Conservation (phyloP, 2,113 vertebrate species). For the Rhinolophus ferrumequinum region DNA sequence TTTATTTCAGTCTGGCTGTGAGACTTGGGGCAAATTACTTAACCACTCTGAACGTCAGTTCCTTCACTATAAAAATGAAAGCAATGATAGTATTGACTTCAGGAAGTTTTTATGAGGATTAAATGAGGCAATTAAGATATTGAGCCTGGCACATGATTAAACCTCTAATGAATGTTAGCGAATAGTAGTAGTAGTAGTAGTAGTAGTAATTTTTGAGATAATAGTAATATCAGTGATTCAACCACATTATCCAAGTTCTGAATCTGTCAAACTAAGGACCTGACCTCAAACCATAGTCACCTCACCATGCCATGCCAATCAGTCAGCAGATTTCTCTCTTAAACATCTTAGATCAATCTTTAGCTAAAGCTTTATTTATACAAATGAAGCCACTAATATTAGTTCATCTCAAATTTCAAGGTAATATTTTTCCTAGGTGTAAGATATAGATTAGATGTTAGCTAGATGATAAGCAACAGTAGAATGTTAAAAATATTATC, state of each 20-base stretch:
- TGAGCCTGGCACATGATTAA: neutral
- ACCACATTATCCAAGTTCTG: neutral
- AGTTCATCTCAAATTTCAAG: slow-evolving; percentile 12
- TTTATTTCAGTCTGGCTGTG: neutral
- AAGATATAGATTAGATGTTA: neutral
- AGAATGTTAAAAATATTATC: slow-evolving; percentile 5
- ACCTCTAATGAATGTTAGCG: neutral
- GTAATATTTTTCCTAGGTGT: neutral
- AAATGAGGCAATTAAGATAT: neutral
- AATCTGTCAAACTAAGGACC: neutral
- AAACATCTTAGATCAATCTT: neutral
- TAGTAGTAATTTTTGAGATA: neutral
- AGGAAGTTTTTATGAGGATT: neutral
- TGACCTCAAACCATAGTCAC: neutral
- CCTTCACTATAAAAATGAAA: slow-evolving; percentile 12
- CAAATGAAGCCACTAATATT: neutral
- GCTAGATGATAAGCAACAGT: neutral
- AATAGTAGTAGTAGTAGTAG: neutral
- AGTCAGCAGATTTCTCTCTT: neutral
- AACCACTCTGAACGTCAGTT: neutral
- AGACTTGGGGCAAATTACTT: neutral
- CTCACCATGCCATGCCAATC: neutral
- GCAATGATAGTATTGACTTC: neutral
- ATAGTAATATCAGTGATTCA: neutral
- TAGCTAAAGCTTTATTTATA: neutral